A percentile compares a stretch with the other conserved stretches of the same genome.
These are phyloP conservation scores for Coreoperca whiteheadi DNA, from an alignment of 2,113 vertebrate species.

Conservation along the genomic window DNA sequence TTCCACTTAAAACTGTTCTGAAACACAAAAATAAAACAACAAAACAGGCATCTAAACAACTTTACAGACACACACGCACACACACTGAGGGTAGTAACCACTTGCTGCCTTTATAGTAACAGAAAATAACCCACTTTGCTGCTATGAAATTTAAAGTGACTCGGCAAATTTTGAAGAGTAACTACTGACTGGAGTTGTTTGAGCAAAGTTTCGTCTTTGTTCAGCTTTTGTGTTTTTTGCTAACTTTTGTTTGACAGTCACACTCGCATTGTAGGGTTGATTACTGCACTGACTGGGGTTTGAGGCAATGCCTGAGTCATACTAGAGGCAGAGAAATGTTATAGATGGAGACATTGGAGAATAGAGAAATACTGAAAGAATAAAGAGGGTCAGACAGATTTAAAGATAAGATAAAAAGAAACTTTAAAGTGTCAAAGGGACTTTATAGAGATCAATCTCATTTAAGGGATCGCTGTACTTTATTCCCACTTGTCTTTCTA, in stretches of 20 bases:
- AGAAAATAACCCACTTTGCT: constrained; percentile 23
- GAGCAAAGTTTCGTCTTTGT: constrained; percentile 7
- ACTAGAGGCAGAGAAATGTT: neutral
- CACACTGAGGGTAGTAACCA: neutral
- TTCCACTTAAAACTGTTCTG: neutral
- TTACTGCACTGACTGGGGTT: constrained; percentile 12
- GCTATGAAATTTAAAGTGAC: constrained; percentile 2
- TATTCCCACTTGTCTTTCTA: neutral
- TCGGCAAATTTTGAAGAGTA: constrained; percentile 26
- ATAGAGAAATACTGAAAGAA: neutral
- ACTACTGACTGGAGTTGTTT: constrained; percentile 8
- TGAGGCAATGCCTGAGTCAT: constrained; percentile 7
- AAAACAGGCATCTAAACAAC: neutral
- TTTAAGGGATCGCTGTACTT: neutral
- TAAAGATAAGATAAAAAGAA: neutral
- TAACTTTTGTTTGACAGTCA: constrained; percentile 7
- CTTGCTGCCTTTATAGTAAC: constrained; percentile 25
- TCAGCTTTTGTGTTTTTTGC: constrained; percentile 10
- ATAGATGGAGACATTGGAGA: neutral
- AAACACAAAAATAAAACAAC: neutral
- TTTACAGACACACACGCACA: neutral
- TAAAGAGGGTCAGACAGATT: neutral
- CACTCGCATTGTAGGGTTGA: neutral
- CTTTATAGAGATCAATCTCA: neutral
- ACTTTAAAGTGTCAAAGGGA: neutral